Percentiles rank a stretch among this genome's conserved stretches.
These are phyloP conservation scores for Eurystomus gularis DNA, from an alignment of 2,113 vertebrate species.

Conservation along the genomic window DNA sequence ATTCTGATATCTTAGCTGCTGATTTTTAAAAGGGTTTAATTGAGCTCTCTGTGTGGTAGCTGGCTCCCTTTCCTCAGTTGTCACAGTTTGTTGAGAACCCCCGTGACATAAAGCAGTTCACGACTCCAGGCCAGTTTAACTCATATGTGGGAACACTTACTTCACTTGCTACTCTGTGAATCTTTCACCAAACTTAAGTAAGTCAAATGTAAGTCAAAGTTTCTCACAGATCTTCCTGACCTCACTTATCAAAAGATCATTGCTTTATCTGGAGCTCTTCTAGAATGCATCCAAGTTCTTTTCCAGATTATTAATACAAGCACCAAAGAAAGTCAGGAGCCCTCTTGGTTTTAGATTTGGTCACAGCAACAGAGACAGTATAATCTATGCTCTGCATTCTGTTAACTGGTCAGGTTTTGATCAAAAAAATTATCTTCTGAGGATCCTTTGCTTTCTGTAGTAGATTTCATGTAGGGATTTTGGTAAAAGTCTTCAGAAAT, in stretches of 20 bases:
- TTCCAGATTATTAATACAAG: neutral
- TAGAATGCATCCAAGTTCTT: neutral
- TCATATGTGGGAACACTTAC: neutral
- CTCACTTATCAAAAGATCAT: neutral
- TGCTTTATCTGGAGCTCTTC: neutral
- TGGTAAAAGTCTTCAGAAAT: neutral
- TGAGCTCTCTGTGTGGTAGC: neutral
- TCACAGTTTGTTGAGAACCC: neutral
- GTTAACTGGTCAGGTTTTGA: neutral
- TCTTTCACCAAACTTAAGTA: neutral
- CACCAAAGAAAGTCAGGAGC: neutral
- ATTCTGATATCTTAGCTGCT: neutral
- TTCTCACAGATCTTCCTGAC: neutral
- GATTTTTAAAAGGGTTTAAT: neutral
- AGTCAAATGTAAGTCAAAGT: neutral
- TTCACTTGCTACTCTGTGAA: neutral
- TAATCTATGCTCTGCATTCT: neutral
- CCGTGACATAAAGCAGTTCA: neutral
- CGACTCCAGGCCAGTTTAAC: neutral
- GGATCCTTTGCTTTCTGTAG: neutral
- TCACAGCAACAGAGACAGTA: neutral
- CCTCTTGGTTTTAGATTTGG: neutral
- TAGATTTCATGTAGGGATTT: neutral
- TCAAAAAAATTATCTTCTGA: neutral
- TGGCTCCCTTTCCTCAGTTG: neutral